These are phyloP conservation scores for Siderastrea siderea DNA, from an alignment of 92 coral and sea anemone genomes.

Conservation along the genomic window DNA sequence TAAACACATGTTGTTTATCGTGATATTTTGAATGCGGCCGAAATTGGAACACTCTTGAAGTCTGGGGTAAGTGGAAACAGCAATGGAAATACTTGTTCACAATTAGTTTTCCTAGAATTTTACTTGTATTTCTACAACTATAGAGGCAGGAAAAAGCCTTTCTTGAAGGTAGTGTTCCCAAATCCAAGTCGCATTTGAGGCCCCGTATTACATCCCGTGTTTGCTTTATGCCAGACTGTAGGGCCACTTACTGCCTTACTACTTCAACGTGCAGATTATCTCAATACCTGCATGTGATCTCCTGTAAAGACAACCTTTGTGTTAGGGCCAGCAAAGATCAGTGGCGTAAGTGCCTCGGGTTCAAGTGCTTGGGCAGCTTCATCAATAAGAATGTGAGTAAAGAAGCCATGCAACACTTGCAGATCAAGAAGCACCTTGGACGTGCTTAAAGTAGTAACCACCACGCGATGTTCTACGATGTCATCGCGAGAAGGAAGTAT, in stretches of 20 bases:
- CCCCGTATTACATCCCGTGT: too few relatives aligned
- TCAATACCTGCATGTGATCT: conserved; percentile 93
- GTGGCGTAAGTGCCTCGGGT: conserved; percentile 87
- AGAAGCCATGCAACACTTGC: conserved; percentile 74
- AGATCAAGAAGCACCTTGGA: conserved; percentile 80
- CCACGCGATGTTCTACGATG: conserved; percentile 69
- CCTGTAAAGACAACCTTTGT: conserved; percentile 95
- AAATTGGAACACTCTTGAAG: too few relatives aligned
- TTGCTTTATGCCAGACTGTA: too few relatives aligned
- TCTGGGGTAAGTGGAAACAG: too few relatives aligned
- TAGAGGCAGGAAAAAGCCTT: too few relatives aligned
- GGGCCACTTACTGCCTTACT: neutral
- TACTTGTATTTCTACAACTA: too few relatives aligned
- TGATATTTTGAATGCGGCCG: too few relatives aligned
- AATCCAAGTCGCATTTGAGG: too few relatives aligned
- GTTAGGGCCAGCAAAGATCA: conserved; percentile 83
- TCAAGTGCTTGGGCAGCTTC: conserved; percentile 99
- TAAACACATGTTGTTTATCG: too few relatives aligned
- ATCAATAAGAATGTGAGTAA: conserved; percentile 93
- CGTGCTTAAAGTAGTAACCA: conserved; percentile 86
- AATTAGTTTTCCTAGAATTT: too few relatives aligned
- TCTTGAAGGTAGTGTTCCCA: too few relatives aligned
- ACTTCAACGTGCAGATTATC: neutral
- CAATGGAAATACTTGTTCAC: too few relatives aligned
- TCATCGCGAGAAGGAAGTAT: conserved; percentile 78